Evolutionary conservation across 2,888 invertebrate species (phyloP).

Genomic region (Rhogogaster chlorosoma): DNA sequence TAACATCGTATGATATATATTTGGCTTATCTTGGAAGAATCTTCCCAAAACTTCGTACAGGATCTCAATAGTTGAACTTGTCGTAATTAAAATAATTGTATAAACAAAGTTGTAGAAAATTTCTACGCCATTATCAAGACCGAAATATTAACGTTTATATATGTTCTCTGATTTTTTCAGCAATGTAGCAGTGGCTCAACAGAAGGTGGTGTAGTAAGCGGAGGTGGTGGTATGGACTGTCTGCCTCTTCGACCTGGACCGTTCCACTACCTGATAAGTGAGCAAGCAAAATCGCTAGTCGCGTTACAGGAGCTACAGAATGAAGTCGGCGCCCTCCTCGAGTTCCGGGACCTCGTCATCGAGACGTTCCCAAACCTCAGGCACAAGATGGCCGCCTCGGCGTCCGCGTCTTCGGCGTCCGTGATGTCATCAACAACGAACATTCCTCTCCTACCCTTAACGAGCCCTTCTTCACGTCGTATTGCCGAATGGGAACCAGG

Average conservation of each 20-base stretch:
- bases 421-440: slow-evolving; percentile 80
- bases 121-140: neutral
- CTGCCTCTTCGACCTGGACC: slow-evolving; percentile 88
- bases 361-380: slow-evolving; percentile 95
- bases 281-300: slow-evolving; percentile 93
- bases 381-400: slow-evolving; percentile 89
- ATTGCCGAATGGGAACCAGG: slow-evolving; percentile 89
- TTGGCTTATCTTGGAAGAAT: neutral
- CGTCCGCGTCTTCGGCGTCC: slow-evolving; percentile 75
- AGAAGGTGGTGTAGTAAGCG: slow-evolving; percentile 61
- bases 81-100: neutral
- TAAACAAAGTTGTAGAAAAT: neutral
- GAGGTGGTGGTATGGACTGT: slow-evolving; percentile 87
- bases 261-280: slow-evolving; percentile 91
- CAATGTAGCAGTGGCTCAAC: slow-evolving; percentile 74
- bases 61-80: neutral
- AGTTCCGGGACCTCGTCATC: slow-evolving; percentile 96
- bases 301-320: slow-evolving; percentile 95
- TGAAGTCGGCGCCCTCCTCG: slow-evolving; percentile 94
- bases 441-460: slow-evolving; percentile 73
- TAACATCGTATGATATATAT: too few relatives aligned
- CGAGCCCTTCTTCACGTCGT: slow-evolving; percentile 76
- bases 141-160: neutral
- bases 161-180: slow-evolving; percentile 55
- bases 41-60: neutral